Evolutionary conservation across 2,888 invertebrate genomes (phyloP).

Genomic region (Callosobruchus maculatus): DNA sequence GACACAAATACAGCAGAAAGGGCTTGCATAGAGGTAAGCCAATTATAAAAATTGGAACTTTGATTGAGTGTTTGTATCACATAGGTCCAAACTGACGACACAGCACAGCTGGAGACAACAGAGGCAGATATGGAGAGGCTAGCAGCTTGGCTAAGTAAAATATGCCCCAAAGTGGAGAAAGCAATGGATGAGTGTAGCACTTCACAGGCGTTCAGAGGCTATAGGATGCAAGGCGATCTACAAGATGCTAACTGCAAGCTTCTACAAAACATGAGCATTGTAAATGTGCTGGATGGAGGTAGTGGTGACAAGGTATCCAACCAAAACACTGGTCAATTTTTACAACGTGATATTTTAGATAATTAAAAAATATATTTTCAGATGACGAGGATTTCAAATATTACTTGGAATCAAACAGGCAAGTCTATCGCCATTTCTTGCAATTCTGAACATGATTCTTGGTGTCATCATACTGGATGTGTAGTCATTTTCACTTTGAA

Average conservation of each 20-base stretch:
- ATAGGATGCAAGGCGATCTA: slow-evolving; percentile 27
- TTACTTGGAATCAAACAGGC: slow-evolving; percentile 47
- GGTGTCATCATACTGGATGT: slow-evolving; percentile 46
- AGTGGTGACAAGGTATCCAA: slow-evolving; percentile 16
- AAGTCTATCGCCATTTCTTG: slow-evolving; percentile 43
- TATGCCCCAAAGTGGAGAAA: slow-evolving; percentile 49
- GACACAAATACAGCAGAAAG: slow-evolving; percentile 37
- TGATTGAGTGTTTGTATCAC: slow-evolving; percentile 3
- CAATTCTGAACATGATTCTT: slow-evolving; percentile 42
- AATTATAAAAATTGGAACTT: not conserved
- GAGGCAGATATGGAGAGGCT: slow-evolving; percentile 49
- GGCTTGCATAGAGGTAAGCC: slow-evolving; percentile 32
- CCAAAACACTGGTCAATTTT: too few relatives aligned
- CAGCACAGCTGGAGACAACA: slow-evolving; percentile 12
- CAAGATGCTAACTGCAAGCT: slow-evolving; percentile 35
- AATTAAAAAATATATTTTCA: not conserved
- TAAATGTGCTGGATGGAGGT: slow-evolving; percentile 6
- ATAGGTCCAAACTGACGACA: slow-evolving; percentile 48
- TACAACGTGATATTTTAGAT: too few relatives aligned
- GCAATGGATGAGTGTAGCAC: slow-evolving; percentile 47
- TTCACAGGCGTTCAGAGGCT: slow-evolving; percentile 40
- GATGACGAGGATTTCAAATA: slow-evolving; percentile 24
- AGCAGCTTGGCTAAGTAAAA: slow-evolving; percentile 49
- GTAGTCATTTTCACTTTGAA: slow-evolving; percentile 40
- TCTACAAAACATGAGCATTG: slow-evolving; percentile 34